Evolutionary conservation across 2,888 invertebrate species (phyloP).

Genomic region (Drosophila meridionalis): DNA sequence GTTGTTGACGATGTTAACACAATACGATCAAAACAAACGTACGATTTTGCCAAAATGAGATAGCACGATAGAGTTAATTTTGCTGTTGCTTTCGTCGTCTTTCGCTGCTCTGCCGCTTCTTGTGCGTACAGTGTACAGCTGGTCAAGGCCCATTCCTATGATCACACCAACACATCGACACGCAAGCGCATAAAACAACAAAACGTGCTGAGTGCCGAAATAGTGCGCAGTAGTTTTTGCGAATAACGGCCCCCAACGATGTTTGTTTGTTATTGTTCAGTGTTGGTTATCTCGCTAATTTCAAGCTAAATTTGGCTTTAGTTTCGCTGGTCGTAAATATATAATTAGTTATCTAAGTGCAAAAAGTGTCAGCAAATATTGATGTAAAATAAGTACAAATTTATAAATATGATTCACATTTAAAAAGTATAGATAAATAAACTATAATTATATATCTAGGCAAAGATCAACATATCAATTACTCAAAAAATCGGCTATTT

Average conservation of each 20-base stretch:
- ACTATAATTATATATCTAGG: not conserved
- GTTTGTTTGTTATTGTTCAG: conserved; percentile 36
- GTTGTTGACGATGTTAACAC: conserved; percentile 27
- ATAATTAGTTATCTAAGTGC: not conserved
- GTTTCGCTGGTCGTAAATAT: not conserved
- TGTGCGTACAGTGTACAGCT: conserved; percentile 58
- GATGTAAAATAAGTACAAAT: not conserved
- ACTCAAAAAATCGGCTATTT: not conserved
- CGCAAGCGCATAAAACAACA: conserved; percentile 15
- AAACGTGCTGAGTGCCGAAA: conserved; percentile 35
- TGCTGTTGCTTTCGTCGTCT: conserved; percentile 27
- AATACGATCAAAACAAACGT: conserved; percentile 79
- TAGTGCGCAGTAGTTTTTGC: conserved; percentile 63
- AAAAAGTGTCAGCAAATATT: not conserved
- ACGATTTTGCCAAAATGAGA: conserved; percentile 83
- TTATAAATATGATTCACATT: not conserved
- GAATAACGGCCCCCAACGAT: conserved; percentile 29
- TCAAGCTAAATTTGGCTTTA: not conserved
- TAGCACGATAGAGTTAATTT: conserved; percentile 53
- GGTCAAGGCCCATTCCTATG: conserved; percentile 56
- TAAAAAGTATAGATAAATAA: not conserved
- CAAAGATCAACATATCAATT: not conserved
- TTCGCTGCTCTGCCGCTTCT: conserved; percentile 25
- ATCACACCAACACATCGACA: conserved; percentile 4
- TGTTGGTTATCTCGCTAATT: not conserved